phyloP scores from a whole-genome alignment of 2,888 invertebrate genomes.

The Metalampra italica region DNA sequence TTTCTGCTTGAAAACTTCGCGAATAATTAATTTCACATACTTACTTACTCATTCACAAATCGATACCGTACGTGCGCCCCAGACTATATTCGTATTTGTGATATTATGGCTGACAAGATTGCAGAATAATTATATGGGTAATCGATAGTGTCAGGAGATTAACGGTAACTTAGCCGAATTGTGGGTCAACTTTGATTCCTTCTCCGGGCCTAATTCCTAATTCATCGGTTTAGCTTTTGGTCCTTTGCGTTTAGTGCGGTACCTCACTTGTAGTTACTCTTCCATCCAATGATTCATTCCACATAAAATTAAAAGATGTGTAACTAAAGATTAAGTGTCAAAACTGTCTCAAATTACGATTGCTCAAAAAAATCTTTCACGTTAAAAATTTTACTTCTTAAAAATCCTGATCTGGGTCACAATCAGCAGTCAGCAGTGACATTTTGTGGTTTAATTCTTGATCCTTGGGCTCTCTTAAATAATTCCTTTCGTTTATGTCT shows the following conservation, averaged over 20 bases:
- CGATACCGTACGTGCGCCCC: background rate
- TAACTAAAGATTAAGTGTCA: background rate
- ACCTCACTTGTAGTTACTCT: background rate
- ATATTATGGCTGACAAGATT: conserved; percentile 20
- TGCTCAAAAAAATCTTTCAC: background rate
- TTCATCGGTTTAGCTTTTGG: too few relatives aligned
- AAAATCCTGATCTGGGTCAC: conserved; percentile 20
- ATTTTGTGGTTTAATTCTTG: conserved; percentile 48
- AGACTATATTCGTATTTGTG: conserved; percentile 15
- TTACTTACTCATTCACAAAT: background rate
- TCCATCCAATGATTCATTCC: too few relatives aligned
- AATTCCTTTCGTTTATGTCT: conserved; percentile 60
- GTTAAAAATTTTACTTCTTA: conserved; percentile 1
- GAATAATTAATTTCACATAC: too few relatives aligned
- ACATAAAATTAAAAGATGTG: background rate
- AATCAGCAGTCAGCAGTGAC: conserved; percentile 46
- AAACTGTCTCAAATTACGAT: conserved; percentile 1
- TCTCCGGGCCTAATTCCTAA: too few relatives aligned
- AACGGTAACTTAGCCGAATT: too few relatives aligned
- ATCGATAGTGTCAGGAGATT: too few relatives aligned
- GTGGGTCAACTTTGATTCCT: too few relatives aligned
- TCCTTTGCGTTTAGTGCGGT: background rate
- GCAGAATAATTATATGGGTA: conserved; percentile 8
- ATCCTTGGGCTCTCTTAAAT: conserved; percentile 48
- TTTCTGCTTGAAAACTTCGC: too few relatives aligned